These are phyloP conservation scores for Gonocerus acuteangulatus DNA, from an alignment of 2,888 invertebrate species.

Conservation along the genomic window DNA sequence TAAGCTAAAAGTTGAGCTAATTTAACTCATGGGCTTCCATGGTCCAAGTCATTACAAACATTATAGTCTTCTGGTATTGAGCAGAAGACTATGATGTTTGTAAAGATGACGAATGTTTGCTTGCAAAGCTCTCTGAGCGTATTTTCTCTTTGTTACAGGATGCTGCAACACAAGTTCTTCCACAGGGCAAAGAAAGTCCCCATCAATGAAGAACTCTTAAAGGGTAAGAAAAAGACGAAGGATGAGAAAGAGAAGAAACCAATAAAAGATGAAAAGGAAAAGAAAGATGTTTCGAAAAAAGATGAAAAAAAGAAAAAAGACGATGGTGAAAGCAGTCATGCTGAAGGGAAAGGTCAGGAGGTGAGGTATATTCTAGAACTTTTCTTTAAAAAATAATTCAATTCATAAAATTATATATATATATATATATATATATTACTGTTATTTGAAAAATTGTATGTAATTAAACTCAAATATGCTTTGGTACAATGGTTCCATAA, in stretches of 20 bases:
- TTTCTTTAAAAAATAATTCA: neutral
- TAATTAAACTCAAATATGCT: no score
- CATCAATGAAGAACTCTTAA: constrained; percentile 58
- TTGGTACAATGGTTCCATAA: no score
- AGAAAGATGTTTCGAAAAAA: constrained; percentile 40
- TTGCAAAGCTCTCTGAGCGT: no score
- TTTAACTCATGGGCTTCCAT: no score
- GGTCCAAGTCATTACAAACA: no score
- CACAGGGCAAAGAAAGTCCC: constrained; percentile 83
- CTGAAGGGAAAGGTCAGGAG: constrained; percentile 42
- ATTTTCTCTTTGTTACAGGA: constrained; percentile 45
- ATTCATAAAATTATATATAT: no score
- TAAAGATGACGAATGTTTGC: no score
- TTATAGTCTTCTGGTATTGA: no score
- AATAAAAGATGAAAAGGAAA: constrained; percentile 43
- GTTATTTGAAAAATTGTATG: no score
- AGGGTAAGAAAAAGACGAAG: constrained; percentile 47
- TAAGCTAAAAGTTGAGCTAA: no score
- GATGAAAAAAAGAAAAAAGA: constrained; percentile 46
- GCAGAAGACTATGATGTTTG: no score
- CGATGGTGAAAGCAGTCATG: constrained; percentile 50
- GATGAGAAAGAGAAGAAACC: constrained; percentile 47
- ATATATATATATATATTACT: no score
- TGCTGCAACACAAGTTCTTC: constrained; percentile 89
- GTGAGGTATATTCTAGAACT: constrained; percentile 1